Evolutionary conservation across 2,113 vertebrate genomes (phyloP).

Genomic region (Amblyopsis rosae): DNA sequence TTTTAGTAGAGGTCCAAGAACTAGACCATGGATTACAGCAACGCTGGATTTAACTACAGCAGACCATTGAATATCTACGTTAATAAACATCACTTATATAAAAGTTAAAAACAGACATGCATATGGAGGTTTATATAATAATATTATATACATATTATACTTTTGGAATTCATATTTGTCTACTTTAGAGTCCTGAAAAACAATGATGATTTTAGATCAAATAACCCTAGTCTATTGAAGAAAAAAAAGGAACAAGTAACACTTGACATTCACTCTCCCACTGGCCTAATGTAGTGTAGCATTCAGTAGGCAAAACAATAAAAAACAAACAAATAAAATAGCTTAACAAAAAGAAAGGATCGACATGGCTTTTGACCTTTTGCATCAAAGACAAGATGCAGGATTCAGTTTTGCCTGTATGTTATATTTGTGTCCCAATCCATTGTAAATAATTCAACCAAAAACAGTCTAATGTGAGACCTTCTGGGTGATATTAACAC

Average conservation of each 20-base stretch:
- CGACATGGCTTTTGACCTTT: conserved; percentile 6
- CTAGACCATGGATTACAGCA: conserved; percentile 2
- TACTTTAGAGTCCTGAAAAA: neutral
- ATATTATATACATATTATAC: neutral
- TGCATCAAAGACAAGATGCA: neutral
- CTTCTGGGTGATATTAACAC: neutral
- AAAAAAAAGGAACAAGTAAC: conserved; percentile 21
- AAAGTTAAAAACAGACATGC: conserved; percentile 20
- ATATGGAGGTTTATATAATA: conserved; percentile 22
- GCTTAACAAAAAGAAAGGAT: too few species aligned
- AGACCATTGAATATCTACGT: neutral
- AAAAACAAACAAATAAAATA: conserved; percentile 43
- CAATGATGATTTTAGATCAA: neutral
- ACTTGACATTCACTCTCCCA: neutral
- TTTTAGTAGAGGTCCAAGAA: conserved; percentile 21
- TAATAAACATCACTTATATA: neutral
- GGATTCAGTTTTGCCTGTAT: neutral
- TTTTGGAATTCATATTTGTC: neutral
- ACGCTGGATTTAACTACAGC: neutral
- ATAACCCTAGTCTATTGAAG: conserved; percentile 3
- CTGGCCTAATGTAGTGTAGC: neutral
- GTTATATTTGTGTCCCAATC: too few species aligned
- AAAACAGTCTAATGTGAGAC: neutral
- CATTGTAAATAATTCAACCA: too few species aligned
- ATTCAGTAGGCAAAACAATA: conserved; percentile 14